Evolutionary conservation across 2,888 invertebrate species (phyloP).

Genomic region (Leptogaster cylindrica): DNA sequence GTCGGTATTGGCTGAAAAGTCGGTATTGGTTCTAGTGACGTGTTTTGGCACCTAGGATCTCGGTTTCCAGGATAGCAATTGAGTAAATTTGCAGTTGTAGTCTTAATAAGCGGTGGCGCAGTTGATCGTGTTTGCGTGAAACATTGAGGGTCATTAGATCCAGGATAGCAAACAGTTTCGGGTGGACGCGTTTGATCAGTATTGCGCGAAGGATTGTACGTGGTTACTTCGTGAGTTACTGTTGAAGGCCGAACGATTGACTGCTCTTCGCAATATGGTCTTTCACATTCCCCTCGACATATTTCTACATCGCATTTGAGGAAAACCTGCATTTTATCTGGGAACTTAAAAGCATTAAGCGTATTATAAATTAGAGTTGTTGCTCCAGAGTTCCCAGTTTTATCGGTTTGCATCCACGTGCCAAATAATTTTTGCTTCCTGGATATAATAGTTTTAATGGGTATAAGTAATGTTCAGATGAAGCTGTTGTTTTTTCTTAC

Average conservation of each 20-base stretch:
- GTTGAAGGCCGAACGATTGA: conserved; percentile 48
- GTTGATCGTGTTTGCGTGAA: conserved; percentile 49
- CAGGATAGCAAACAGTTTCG: conserved; percentile 37
- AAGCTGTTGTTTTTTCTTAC: conserved; percentile 57
- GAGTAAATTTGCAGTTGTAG: conserved; percentile 50
- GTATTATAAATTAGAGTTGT: conserved; percentile 71
- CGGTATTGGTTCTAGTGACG: neutral
- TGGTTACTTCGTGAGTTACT: conserved; percentile 32
- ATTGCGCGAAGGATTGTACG: conserved; percentile 47
- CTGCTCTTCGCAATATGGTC: conserved; percentile 51
- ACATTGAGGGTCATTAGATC: conserved; percentile 50
- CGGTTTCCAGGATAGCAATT: conserved; percentile 59
- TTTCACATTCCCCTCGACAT: conserved; percentile 55
- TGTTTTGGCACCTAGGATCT: conserved; percentile 53
- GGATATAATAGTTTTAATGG: neutral
- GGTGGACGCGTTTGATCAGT: conserved; percentile 51
- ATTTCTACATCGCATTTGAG: conserved; percentile 75
- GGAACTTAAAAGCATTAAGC: conserved; percentile 76
- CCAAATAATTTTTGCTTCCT: conserved; percentile 72
- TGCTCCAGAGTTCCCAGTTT: conserved; percentile 67
- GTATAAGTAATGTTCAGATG: neutral
- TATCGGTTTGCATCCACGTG: conserved; percentile 68
- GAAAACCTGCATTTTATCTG: conserved; percentile 74
- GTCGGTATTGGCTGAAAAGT: neutral
- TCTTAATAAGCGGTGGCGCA: conserved; percentile 42